Percentiles rank a stretch among this genome's conserved stretches.
phyloP scores from a whole-genome alignment of 1,140 invertebrate species.

The Drosophila leontia region DNA sequence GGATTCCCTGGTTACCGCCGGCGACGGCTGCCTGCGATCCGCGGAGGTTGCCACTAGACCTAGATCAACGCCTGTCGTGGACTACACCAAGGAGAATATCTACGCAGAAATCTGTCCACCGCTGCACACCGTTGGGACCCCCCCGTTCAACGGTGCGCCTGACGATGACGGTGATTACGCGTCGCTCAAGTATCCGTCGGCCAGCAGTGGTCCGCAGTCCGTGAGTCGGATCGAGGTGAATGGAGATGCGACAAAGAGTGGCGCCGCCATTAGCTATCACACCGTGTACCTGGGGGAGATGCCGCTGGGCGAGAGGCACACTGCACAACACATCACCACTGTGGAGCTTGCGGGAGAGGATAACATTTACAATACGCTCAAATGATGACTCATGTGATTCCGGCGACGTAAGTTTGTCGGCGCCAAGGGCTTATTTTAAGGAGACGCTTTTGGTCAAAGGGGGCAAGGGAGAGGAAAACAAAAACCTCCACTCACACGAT shows the following conservation, averaged over 20 bases:
- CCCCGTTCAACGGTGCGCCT: constrained; percentile 54
- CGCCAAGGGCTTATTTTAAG: constrained; percentile 71
- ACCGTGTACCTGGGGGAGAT: constrained; percentile 80
- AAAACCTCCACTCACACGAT: constrained; percentile 26
- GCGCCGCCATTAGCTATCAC: constrained; percentile 76
- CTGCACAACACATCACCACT: constrained; percentile 69
- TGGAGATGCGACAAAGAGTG: constrained; percentile 55
- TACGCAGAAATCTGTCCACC: constrained; percentile 87
- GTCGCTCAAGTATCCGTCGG: constrained; percentile 68
- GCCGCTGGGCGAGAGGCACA: constrained; percentile 67
- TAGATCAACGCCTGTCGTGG: constrained; percentile 28
- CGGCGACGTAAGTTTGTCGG: constrained; percentile 76
- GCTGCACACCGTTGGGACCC: constrained; percentile 62
- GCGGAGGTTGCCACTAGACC: constrained; percentile 13
- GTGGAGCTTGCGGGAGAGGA: constrained; percentile 76
- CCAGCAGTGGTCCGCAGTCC: constrained; percentile 60
- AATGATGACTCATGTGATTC: constrained; percentile 85
- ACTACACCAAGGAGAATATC: constrained; percentile 87
- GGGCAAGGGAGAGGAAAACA: constrained; percentile 7
- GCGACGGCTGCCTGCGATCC: constrained; percentile 45
- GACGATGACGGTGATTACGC: constrained; percentile 76
- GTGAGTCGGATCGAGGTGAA: constrained; percentile 80
- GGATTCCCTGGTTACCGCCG: constrained; percentile 74
- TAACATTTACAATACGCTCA: constrained; percentile 84
- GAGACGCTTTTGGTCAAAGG: constrained; percentile 19